Base-by-base conservation (phyloP, 2,888 invertebrate species). In the Apodemia mormo region DNA sequence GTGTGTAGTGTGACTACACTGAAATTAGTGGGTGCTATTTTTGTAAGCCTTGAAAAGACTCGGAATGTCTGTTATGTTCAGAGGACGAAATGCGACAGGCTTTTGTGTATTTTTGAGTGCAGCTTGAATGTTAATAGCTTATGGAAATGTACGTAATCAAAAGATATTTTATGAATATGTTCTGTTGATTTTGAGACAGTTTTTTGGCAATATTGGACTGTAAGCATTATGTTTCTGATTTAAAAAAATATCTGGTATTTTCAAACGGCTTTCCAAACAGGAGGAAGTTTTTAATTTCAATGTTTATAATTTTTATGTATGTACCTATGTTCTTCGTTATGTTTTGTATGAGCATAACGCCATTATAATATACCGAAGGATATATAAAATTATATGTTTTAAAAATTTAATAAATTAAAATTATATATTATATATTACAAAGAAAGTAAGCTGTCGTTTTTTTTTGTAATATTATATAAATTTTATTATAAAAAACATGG, bases 1-100 rank as follows among this genome's bases (percentile, higher is more conserved):
- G 79, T 84, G 79, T 79, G 79, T 79, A 76, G 76, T 77, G 76
- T 76, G 77, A 75, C 74, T 76, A 73, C 70, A 72, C 75, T 77
- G 77, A 73, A 76, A 78, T 79, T 79, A 79, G 76, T 75, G 74
- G 70, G 67, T 68, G 69, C 71, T 72, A 74, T 72, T 73, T 70
- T 71, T 68, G 68, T 54, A 49, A 72, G 67, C 67, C 70, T 72
- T 68, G 64, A 49, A 45, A 61, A 64, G 52, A 68, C 30, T 58
- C 30, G 14, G 12, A 64, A 64, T 64, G 64, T 64, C 64, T 64
- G 64, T 64, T 64, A 30, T 37, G 64, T 58, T 58, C 30, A 30
- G 58, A 64, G 64, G 64, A 64, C 64, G 64, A 64, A 68, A 68
- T 56, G 68, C 65, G 71, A 68, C 73, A 68, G 68, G 70, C 70